phyloP scores from a whole-genome alignment of 2,113 vertebrate species.

The Mola mola region DNA sequence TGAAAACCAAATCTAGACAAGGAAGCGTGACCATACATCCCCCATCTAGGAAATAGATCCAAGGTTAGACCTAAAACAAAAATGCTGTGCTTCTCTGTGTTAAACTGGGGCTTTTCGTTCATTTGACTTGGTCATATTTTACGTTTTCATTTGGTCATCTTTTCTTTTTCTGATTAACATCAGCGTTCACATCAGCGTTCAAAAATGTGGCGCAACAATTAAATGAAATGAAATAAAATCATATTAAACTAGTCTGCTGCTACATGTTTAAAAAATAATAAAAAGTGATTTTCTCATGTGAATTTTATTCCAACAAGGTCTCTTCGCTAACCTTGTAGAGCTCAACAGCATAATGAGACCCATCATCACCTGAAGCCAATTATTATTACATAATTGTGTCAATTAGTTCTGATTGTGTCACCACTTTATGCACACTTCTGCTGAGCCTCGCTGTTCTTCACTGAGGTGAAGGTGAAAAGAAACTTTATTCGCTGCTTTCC shows the following conservation, averaged over 20 bases:
- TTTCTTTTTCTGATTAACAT: no score
- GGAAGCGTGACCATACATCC: neutral
- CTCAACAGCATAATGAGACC: slow-evolving; percentile 60
- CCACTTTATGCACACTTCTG: slow-evolving; percentile 41
- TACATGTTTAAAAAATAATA: slow-evolving; percentile 1
- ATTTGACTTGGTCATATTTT: no score
- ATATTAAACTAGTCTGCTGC: slow-evolving; percentile 2
- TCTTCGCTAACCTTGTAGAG: slow-evolving; percentile 31
- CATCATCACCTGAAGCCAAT: slow-evolving; percentile 52
- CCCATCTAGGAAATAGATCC: no score
- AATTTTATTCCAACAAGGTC: slow-evolving; percentile 14
- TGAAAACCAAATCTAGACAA: neutral
- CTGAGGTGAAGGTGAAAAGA: slow-evolving; percentile 29
- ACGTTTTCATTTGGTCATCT: no score
- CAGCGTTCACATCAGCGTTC: slow-evolving; percentile 7
- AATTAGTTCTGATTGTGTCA: slow-evolving; percentile 64
- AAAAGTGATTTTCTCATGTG: slow-evolving; percentile 7
- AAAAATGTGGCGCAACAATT: neutral
- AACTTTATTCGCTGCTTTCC: no score
- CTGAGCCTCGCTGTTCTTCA: slow-evolving; percentile 2
- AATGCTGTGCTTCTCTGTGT: slow-evolving; percentile 17
- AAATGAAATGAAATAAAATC: neutral
- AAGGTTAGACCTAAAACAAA: no score
- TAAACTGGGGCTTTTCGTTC: slow-evolving; percentile 10
- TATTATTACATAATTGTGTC: slow-evolving; percentile 56